Conservation (phyloP, 2,888 invertebrate species). For the Ophion slaviceki region DNA sequence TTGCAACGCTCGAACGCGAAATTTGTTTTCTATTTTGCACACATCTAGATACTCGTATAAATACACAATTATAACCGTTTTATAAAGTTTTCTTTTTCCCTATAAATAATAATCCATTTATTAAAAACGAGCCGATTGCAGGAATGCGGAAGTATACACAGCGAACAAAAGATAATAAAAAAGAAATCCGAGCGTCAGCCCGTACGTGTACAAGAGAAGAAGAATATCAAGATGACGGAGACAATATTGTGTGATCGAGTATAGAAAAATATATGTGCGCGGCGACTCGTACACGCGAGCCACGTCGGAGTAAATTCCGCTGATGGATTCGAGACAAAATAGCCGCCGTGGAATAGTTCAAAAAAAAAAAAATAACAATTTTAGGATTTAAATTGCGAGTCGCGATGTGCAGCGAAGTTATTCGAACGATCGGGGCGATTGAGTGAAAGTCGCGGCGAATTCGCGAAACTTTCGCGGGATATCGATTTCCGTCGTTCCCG, state of each 20-base stretch:
- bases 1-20: not conserved
- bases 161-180: constrained; percentile 8
- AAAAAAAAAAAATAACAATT: too few relatives aligned
- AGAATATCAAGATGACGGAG: constrained; percentile 1
- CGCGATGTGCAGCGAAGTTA: not conserved
- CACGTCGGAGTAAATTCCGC: not conserved
- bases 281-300: not conserved
- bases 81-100: constrained; percentile 29
- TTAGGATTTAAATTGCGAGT: too few relatives aligned
- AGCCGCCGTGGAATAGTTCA: not conserved
- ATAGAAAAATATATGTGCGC: constrained; percentile 55
- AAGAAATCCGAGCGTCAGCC: not conserved
- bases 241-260: constrained; percentile 32
- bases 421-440: not conserved
- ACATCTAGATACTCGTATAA: not conserved
- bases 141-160: constrained; percentile 45
- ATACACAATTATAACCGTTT: constrained; percentile 29
- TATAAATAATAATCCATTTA: constrained; percentile 23
- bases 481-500: not conserved
- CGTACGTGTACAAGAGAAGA: constrained; percentile 6
- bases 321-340: not conserved
- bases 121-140: constrained; percentile 20
- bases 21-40: not conserved
- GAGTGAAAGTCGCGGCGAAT: too few relatives aligned
- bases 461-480: not conserved